Conservation (phyloP, 2,888 invertebrate species). For the Allacma fusca region DNA sequence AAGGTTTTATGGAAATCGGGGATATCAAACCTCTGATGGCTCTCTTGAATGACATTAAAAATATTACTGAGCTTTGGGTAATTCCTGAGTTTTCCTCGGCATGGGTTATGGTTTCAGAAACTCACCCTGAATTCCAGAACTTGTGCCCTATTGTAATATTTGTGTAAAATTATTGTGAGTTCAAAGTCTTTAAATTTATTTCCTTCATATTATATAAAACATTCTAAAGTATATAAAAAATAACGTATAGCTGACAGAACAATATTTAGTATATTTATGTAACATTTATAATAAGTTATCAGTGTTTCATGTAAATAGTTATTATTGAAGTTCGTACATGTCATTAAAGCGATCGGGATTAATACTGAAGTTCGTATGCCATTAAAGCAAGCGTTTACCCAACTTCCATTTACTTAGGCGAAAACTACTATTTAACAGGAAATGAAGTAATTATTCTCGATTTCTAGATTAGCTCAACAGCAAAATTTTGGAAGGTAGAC, state of each 20-base stretch:
- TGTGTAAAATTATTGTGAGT: background rate
- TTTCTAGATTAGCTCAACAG: too few species aligned
- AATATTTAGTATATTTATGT: background rate
- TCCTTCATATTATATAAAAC: too few species aligned
- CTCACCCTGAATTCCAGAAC: constrained; percentile 46
- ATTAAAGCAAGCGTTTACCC: too few species aligned
- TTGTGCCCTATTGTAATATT: constrained; percentile 58
- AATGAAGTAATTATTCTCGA: too few species aligned
- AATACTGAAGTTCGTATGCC: too few species aligned
- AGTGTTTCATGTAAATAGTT: background rate
- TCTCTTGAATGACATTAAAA: constrained; percentile 48
- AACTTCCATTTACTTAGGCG: too few species aligned
- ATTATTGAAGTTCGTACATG: background rate
- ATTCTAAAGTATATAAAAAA: too few species aligned
- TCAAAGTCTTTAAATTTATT: background rate
- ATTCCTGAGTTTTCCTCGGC: constrained; percentile 55
- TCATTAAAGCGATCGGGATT: too few species aligned
- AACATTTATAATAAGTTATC: background rate
- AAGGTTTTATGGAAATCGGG: constrained; percentile 50
- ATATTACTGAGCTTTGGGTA: constrained; percentile 55
- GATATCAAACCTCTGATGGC: constrained; percentile 44
- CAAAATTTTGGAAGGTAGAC: too few species aligned
- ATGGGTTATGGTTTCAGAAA: constrained; percentile 54
- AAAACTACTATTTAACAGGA: too few species aligned
- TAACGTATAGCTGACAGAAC: too few species aligned